Evolutionary conservation across 2,888 invertebrate genomes (phyloP).

Genomic region (Acrobasis suavella): DNA sequence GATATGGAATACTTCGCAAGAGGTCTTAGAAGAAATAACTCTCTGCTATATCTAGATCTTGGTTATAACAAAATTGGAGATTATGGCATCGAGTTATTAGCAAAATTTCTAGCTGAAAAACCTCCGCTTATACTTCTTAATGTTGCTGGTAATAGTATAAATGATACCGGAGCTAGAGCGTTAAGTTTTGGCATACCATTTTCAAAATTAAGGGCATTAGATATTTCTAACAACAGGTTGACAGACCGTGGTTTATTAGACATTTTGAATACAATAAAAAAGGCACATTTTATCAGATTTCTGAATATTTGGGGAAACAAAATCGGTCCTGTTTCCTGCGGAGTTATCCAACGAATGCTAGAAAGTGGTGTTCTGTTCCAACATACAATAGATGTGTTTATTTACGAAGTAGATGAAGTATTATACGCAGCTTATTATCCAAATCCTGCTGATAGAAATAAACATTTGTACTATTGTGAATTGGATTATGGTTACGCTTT

Average conservation of each 20-base stretch:
- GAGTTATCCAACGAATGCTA: conserved; percentile 65
- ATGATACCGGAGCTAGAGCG: conserved; percentile 80
- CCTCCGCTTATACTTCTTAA: conserved; percentile 78
- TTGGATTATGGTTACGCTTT: conserved; percentile 67
- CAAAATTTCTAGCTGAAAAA: conserved; percentile 74
- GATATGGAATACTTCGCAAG: conserved; percentile 81
- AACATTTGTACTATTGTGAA: conserved; percentile 81
- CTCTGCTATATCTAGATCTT: conserved; percentile 82
- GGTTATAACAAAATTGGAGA: conserved; percentile 84
- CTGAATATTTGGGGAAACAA: conserved; percentile 72
- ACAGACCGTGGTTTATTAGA: conserved; percentile 77
- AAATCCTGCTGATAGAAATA: conserved; percentile 72
- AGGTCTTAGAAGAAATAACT: conserved; percentile 75
- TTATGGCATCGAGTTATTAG: conserved; percentile 79
- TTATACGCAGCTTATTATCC: conserved; percentile 66
- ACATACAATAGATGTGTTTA: conserved; percentile 61
- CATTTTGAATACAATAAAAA: conserved; percentile 81
- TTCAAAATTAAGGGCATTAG: conserved; percentile 81
- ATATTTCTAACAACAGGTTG: conserved; percentile 81
- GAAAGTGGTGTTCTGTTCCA: conserved; percentile 59
- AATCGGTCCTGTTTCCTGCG: conserved; percentile 64
- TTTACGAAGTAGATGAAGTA: conserved; percentile 61
- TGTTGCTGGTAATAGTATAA: conserved; percentile 81
- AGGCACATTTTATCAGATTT: conserved; percentile 65
- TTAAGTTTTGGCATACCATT: conserved; percentile 80